Evolutionary conservation across 1,140 invertebrate species (phyloP).

Genomic region (Lucilia cuprina): DNA sequence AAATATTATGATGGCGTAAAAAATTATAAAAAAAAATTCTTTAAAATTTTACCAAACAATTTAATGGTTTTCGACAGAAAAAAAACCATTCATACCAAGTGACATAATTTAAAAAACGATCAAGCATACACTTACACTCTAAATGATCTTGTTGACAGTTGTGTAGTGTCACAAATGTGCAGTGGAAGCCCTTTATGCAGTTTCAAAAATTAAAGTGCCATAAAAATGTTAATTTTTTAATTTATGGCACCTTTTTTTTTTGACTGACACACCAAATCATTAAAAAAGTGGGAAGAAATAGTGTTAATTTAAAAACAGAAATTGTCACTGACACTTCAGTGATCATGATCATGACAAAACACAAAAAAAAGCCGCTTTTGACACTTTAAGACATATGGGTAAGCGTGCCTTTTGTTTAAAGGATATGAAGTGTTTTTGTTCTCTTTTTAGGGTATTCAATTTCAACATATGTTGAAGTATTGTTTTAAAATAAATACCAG

Average conservation of each 20-base stretch:
- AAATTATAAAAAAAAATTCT: too few species aligned
- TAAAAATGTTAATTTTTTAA: neutral
- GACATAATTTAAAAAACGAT: neutral
- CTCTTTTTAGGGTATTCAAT: neutral
- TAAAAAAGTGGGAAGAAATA: neutral
- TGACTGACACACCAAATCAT: neutral
- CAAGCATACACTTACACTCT: neutral
- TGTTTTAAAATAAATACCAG: neutral
- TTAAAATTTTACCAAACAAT: neutral
- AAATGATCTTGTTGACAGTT: conserved; percentile 9
- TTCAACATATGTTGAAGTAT: neutral
- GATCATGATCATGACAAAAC: neutral
- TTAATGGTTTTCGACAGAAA: neutral
- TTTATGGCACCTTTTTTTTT: neutral
- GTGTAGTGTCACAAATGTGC: neutral
- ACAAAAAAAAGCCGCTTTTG: neutral
- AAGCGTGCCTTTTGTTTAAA: neutral
- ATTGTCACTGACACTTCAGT: neutral
- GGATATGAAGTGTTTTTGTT: neutral
- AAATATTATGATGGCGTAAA: too few species aligned
- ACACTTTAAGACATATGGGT: neutral
- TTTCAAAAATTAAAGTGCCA: neutral
- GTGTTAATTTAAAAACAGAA: neutral
- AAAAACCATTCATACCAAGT: neutral
- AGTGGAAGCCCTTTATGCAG: neutral